Evolutionary conservation across 2,113 vertebrate genomes (phyloP), one percentile per base, ranked within the genome.

Genomic region (Columba janthina): DNA sequence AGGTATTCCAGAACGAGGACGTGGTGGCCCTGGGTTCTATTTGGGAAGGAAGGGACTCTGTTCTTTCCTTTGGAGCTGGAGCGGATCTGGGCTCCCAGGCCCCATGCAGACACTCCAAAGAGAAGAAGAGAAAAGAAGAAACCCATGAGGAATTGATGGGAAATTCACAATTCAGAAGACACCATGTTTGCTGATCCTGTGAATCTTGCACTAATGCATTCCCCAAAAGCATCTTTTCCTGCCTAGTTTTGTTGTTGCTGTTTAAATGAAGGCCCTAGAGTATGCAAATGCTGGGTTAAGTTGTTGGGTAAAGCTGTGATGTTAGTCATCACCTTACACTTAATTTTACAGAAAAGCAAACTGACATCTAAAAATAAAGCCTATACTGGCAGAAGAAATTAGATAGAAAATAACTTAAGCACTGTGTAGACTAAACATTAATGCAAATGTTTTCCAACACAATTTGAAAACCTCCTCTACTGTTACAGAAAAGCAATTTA

Each of bases 231-330:
- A 51, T 32, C 60, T 72, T 32, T 85, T 71, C 57, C 48, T 79
- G 48, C 40, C 67, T 82, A 28, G 40, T 20, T 21, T 48, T 64
- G 67, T 72, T 38, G 40, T 19, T 66, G 10, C 71, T 38, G 29
- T 38, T 73, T 56, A 32, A 81, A 65, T 11, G 28, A 67, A 91
- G 51, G 79, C 57, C 76, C n/a, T 48, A 72, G 32, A 95, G 90
- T 18, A 90, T 65, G 72, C 67, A 94, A 84, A 73, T 18, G 8
- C 15, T 15, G 42, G 42, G 42, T 42, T 74, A 85, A 83, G 71
- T 12, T 88, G 81, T 38, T 89, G 85, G 71, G 72, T 77, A 91
- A 94, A 91, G 72, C 90, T 93, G 81, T 85, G 72, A 94, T 85
- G 48, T 58, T 90, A 83, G 60, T 90, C 81, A 91, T 58, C 78